phyloP scores from a whole-genome alignment of 2,113 vertebrate species.

The Paradoxurus hermaphroditus region DNA sequence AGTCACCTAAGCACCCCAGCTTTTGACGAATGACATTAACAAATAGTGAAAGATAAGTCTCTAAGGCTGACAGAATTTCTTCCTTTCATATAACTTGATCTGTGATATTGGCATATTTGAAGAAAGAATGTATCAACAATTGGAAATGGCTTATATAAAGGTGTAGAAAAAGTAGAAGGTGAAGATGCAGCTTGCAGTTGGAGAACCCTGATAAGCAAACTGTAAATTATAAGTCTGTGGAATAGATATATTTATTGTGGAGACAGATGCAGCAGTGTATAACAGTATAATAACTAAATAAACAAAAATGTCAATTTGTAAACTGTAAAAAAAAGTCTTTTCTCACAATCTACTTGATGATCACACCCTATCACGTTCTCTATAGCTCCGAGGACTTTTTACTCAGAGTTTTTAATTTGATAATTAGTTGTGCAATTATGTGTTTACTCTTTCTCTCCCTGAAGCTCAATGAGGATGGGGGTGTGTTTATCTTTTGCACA shows the following conservation, averaged over 20 bases:
- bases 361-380: not conserved
- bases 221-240: not conserved
- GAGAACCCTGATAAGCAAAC: not conserved
- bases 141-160: not conserved
- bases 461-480: not conserved
- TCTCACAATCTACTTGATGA: not conserved
- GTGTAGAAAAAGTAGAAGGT: not conserved
- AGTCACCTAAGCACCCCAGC: too few species aligned
- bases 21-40: not conserved
- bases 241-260: not conserved
- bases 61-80: not conserved
- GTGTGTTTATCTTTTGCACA: not conserved
- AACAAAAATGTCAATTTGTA: not conserved
- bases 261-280: not conserved
- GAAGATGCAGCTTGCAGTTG: not conserved
- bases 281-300: not conserved
- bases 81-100: not conserved
- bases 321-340: not conserved
- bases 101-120: not conserved
- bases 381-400: not conserved
- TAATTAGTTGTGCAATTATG: not conserved
- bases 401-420: conserved; percentile 5
- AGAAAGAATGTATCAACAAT: not conserved
- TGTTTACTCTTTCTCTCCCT: not conserved
- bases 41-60: not conserved